phyloP scores from a whole-genome alignment of 2,797 vertebrate species.

The Cyclopterus lumpus region DNA sequence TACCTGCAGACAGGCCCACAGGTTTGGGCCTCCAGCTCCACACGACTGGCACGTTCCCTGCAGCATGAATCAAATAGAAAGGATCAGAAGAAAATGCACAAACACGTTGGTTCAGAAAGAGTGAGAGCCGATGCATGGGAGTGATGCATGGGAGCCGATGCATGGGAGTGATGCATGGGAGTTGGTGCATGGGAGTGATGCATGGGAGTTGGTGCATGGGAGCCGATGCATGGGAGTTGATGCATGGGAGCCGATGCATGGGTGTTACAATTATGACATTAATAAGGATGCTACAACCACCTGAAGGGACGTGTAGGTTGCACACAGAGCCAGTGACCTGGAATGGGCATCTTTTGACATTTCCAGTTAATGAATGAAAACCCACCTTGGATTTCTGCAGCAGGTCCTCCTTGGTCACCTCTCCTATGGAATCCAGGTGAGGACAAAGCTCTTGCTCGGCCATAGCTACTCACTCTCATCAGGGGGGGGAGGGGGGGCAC shows the following conservation, averaged over 20 bases:
- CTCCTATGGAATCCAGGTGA: constrained; percentile 95
- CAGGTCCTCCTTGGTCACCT: constrained; percentile 96
- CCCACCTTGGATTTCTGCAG: constrained; percentile 95
- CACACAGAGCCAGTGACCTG: neutral
- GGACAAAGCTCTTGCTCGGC: constrained; percentile 90
- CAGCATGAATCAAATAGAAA: constrained; percentile 20
- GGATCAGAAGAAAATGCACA: neutral
- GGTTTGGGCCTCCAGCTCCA: constrained; percentile 93
- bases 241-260: too few species aligned
- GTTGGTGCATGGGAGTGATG: neutral
- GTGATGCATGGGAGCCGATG: too few species aligned
- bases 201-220: neutral
- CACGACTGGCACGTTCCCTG: constrained; percentile 98
- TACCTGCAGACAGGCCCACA: constrained; percentile 99
- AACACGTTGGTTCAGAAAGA: neutral
- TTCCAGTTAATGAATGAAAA: constrained; percentile 19
- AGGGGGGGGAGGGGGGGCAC: neutral
- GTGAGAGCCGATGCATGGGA: neutral
- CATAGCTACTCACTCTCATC: constrained; percentile 81
- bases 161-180: too few species aligned
- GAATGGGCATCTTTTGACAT: constrained; percentile 15
- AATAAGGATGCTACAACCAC: neutral
- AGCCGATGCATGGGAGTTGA: too few species aligned
- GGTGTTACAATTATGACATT: neutral
- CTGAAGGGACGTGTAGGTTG: neutral